A percentile compares a stretch with the other conserved stretches of the same genome.
Evolutionary conservation across 2,113 vertebrate species (phyloP).

Genomic region (Oreotrochilus melanogaster): DNA sequence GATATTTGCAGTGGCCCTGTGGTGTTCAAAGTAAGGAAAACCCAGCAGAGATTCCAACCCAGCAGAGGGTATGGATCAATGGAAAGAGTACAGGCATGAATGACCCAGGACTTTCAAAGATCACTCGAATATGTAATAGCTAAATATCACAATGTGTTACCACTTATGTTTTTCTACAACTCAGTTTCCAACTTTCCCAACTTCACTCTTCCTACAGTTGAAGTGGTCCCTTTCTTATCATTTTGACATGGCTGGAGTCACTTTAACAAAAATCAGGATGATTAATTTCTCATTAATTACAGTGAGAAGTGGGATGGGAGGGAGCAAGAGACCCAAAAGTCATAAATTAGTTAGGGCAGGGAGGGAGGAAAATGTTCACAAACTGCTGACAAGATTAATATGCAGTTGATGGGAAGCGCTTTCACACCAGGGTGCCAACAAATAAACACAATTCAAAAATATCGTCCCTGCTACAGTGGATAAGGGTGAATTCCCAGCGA

Average conservation of each 20-base stretch:
- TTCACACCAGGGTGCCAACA: conserved; percentile 93
- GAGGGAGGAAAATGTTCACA: conserved; percentile 74
- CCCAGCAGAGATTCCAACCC: neutral
- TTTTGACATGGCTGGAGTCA: neutral
- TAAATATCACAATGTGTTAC: neutral
- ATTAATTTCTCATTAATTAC: conserved; percentile 18
- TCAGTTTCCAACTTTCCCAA: neutral
- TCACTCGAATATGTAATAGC: neutral
- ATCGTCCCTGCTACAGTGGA: conserved; percentile 61
- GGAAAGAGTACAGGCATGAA: neutral
- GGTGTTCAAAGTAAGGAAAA: neutral
- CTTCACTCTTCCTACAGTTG: neutral
- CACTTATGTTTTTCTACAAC: neutral
- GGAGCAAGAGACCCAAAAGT: conserved; percentile 59
- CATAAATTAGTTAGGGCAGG: conserved; percentile 74
- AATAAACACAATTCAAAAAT: conserved; percentile 96
- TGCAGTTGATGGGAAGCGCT: conserved; percentile 88
- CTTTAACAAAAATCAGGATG: neutral
- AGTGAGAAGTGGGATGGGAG: conserved; percentile 33
- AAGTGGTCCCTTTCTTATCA: neutral
- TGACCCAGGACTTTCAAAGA: neutral
- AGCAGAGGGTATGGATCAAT: neutral
- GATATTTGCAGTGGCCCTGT: neutral
- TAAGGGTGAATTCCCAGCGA: conserved; percentile 55
- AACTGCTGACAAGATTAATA: conserved; percentile 92